phyloP scores from a whole-genome alignment of 2,797 vertebrate genomes.

The Oryzias sinensis region DNA sequence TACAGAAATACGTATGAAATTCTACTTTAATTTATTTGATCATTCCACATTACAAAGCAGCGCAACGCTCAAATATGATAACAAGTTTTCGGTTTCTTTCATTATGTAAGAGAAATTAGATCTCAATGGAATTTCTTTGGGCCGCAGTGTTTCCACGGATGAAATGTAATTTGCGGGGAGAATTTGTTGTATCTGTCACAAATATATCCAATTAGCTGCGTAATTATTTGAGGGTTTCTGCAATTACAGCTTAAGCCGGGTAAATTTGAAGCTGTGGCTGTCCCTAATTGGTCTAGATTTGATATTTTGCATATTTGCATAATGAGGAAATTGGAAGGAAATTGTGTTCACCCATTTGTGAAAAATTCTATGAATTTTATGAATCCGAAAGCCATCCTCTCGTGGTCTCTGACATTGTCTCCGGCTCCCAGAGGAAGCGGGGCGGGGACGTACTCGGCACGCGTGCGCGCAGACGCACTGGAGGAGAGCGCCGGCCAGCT shows the following conservation, averaged over 20 bases:
- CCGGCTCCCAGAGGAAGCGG: slow-evolving; percentile 87
- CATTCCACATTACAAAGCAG: slow-evolving; percentile 97
- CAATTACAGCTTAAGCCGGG: slow-evolving; percentile 98
- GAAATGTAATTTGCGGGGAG: slow-evolving; percentile 98
- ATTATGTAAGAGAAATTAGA: slow-evolving; percentile 99
- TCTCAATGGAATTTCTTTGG: slow-evolving; percentile 92
- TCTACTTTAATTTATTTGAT: slow-evolving; percentile 98
- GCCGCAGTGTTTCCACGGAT: slow-evolving; percentile 91
- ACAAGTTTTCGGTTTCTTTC: slow-evolving; percentile 97
- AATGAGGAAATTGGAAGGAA: slow-evolving; percentile 99
- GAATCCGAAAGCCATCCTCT: slow-evolving; percentile 94
- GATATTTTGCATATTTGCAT: slow-evolving; percentile 99
- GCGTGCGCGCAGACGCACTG: slow-evolving; percentile 64
- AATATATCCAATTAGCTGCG: slow-evolving; percentile 99
- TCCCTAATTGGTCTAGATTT: slow-evolving; percentile 99
- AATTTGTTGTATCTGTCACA: slow-evolving; percentile 99
- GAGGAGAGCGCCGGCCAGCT: slow-evolving; percentile 30
- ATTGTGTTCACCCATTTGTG: slow-evolving; percentile 99
- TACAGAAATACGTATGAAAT: slow-evolving; percentile 97
- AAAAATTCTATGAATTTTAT: slow-evolving; percentile 98
- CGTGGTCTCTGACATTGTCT: slow-evolving; percentile 93
- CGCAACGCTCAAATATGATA: slow-evolving; percentile 97
- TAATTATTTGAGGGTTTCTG: slow-evolving; percentile 99
- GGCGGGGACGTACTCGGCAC: slow-evolving; percentile 77
- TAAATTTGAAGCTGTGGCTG: slow-evolving; percentile 96